Conservation (phyloP, 2,888 invertebrate species). For the Oligia fasciuncula region DNA sequence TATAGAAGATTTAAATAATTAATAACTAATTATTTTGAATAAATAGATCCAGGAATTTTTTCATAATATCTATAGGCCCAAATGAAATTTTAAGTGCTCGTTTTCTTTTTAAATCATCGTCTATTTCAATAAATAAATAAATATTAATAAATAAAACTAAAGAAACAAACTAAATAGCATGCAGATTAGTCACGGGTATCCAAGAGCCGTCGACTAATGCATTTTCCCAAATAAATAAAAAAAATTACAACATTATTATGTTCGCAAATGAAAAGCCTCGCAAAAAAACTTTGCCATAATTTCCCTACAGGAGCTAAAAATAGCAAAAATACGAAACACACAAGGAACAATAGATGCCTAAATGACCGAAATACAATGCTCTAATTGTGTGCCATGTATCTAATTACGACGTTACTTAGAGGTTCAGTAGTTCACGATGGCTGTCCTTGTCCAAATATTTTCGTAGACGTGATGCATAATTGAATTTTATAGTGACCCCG, state of each 20-base stretch:
- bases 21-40: too few species aligned
- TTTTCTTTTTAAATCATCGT: too few species aligned
- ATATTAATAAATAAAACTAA: too few species aligned
- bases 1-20: too few species aligned
- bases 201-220: background rate
- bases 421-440: constrained; percentile 58
- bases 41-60: too few species aligned
- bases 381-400: constrained; percentile 29
- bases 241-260: background rate
- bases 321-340: background rate
- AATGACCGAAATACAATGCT: constrained; percentile 26
- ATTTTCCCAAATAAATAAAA: too few species aligned
- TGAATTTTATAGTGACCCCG: constrained; percentile 25
- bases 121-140: too few species aligned
- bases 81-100: too few species aligned
- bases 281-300: constrained; percentile 13
- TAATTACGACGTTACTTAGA: constrained; percentile 32
- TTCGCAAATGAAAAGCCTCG: background rate
- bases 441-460: constrained; percentile 52
- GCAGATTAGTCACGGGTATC: background rate
- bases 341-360: constrained; percentile 23
- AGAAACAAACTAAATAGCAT: background rate
- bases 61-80: too few species aligned
- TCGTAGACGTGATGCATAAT: constrained; percentile 40
- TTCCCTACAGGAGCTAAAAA: background rate